Conservation (phyloP, 2,797 vertebrate genomes). For the Todus mexicanus region DNA sequence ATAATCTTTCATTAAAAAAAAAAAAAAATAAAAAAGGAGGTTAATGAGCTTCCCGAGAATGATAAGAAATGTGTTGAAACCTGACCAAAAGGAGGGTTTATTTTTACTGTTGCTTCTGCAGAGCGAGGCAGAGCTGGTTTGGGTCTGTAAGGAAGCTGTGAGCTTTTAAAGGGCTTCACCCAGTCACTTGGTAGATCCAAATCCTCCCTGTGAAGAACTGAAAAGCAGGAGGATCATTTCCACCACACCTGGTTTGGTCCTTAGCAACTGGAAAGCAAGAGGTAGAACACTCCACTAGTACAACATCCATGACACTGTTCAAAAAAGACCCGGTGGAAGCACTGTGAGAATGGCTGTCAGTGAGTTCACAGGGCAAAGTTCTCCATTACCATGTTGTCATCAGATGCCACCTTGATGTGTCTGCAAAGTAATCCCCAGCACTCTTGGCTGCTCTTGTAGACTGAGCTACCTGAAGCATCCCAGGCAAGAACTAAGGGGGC, state of each 20-base stretch:
- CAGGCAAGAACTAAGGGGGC: not conserved
- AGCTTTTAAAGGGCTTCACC: not conserved
- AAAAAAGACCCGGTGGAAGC: not conserved
- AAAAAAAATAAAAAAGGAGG: not conserved
- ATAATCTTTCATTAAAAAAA: conserved; percentile 19
- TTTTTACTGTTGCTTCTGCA: not conserved
- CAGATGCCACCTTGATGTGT: not conserved
- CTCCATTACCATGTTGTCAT: not conserved
- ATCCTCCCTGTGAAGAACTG: not conserved
- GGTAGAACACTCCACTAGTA: not conserved
- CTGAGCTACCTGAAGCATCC: not conserved
- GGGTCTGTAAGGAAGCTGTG: not conserved
- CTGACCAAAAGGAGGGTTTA: not conserved
- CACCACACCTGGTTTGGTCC: not conserved
- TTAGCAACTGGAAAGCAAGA: not conserved
- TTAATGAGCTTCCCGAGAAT: conserved; percentile 3
- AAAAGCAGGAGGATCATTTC: not conserved
- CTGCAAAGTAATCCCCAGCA: not conserved
- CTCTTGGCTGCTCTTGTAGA: not conserved
- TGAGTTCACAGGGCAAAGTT: not conserved
- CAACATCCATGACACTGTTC: not conserved
- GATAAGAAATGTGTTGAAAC: conserved; percentile 50
- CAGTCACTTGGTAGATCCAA: not conserved
- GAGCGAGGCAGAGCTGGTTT: not conserved
- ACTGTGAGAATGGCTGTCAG: not conserved